Evolutionary conservation across 2,797 vertebrate genomes (phyloP).

Genomic region (Acipenser ruthenus): DNA sequence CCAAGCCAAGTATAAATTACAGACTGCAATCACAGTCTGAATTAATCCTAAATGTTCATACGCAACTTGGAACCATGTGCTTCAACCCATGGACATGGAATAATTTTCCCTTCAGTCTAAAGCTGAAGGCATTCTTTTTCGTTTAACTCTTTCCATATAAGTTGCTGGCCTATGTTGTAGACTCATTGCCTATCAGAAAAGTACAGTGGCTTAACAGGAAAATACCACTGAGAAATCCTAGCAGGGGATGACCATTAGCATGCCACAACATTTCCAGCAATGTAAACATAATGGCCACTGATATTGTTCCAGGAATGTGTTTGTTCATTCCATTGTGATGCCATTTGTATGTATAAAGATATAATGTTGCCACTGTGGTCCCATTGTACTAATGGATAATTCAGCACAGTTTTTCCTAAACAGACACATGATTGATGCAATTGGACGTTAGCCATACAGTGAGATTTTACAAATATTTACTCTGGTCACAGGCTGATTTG

Average conservation of each 20-base stretch:
- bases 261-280: no score
- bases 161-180: no score
- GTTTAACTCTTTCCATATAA: not conserved
- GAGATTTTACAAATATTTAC: conserved; percentile 34
- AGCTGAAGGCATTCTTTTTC: not conserved
- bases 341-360: no score
- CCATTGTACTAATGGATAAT: no score
- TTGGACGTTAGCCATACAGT: conserved; percentile 21
- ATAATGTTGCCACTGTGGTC: no score
- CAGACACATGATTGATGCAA: conserved; percentile 32
- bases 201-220: no score
- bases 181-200: no score
- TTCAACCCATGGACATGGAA: not conserved
- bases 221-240: no score
- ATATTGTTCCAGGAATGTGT: no score
- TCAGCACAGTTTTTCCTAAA: conserved; percentile 19
- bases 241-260: no score
- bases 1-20: not conserved
- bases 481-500: conserved; percentile 21
- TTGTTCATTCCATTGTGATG: no score
- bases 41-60: not conserved
- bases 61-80: not conserved
- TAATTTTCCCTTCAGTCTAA: not conserved
- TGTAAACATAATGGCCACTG: no score
- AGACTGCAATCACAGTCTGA: not conserved